Evolutionary conservation across 37 sponge, comb jelly and placozoan genomes (phyloP).

Genomic region (Amphimedon queenslandica): DNA sequence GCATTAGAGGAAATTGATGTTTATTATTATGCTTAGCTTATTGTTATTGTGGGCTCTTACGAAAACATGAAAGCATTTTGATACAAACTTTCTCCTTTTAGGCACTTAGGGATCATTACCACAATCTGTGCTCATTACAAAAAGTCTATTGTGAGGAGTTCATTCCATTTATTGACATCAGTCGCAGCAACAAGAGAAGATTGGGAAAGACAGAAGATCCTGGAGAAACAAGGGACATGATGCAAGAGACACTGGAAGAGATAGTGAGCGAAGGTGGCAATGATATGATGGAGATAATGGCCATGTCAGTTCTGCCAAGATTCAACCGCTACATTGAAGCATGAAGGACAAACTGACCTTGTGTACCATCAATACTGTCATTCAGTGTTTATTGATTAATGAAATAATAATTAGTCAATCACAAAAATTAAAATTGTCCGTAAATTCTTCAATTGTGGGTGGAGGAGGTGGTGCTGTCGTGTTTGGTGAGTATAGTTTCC

Average conservation of each 20-base stretch:
- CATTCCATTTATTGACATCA: not conserved
- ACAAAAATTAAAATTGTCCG: not conserved
- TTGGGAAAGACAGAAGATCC: not conserved
- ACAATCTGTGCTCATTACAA: not conserved
- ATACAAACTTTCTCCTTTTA: not conserved
- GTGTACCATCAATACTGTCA: too few species aligned
- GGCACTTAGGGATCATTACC: not conserved
- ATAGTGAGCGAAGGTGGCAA: not conserved
- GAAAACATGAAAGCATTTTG: too few species aligned
- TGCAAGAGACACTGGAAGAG: not conserved
- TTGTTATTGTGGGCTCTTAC: too few species aligned
- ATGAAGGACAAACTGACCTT: not conserved
- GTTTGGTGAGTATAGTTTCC: conserved; percentile 44
- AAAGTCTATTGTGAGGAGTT: not conserved
- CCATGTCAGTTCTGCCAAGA: not conserved
- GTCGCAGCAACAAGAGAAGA: not conserved
- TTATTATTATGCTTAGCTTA: too few species aligned
- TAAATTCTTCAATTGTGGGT: not conserved
- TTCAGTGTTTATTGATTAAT: too few species aligned
- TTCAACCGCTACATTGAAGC: not conserved
- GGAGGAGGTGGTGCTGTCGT: not conserved
- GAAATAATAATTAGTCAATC: not conserved
- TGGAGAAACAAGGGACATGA: not conserved
- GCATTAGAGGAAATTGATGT: too few species aligned
- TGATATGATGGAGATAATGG: not conserved